Evolutionary conservation across 2,888 invertebrate species (phyloP).

Genomic region (Bombylius major): DNA sequence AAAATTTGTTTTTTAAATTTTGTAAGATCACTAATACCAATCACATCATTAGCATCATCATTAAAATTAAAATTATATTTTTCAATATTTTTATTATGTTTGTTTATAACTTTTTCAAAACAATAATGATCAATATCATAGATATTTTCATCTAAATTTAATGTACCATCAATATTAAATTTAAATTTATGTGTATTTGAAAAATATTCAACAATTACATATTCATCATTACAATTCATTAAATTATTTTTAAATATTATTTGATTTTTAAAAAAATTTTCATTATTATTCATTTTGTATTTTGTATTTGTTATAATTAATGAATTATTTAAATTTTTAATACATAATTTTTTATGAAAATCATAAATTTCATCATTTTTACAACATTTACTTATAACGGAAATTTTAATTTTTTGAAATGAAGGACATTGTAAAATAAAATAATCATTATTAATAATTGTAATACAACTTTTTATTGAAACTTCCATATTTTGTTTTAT

Average conservation of each 20-base stretch:
- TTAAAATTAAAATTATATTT: too few species aligned
- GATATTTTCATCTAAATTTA: slow-evolving; percentile 16
- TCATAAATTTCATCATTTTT: slow-evolving; percentile 25
- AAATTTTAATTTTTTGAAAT: slow-evolving; percentile 11
- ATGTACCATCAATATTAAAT: slow-evolving; percentile 16
- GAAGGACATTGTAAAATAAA: slow-evolving; percentile 6
- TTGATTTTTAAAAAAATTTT: slow-evolving; percentile 17
- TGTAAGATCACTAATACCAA: too few species aligned
- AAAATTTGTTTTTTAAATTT: too few species aligned
- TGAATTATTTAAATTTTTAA: neutral
- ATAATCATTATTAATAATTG: slow-evolving; percentile 2
- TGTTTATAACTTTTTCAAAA: slow-evolving; percentile 24
- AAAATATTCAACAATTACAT: slow-evolving; percentile 28
- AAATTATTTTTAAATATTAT: slow-evolving; percentile 23
- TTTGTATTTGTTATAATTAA: neutral
- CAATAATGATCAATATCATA: slow-evolving; percentile 22
- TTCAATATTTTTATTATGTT: neutral
- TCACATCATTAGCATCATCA: too few species aligned
- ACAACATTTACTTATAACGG: slow-evolving; percentile 30
- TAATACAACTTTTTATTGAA: slow-evolving; percentile 6
- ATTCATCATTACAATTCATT: slow-evolving; percentile 21
- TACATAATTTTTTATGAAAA: slow-evolving; percentile 19
- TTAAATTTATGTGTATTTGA: slow-evolving; percentile 19
- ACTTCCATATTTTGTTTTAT: neutral
- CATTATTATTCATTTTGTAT: neutral